Evolutionary conservation across 2,113 vertebrate species (phyloP).

Genomic region (Ctenomys sociabilis): DNA sequence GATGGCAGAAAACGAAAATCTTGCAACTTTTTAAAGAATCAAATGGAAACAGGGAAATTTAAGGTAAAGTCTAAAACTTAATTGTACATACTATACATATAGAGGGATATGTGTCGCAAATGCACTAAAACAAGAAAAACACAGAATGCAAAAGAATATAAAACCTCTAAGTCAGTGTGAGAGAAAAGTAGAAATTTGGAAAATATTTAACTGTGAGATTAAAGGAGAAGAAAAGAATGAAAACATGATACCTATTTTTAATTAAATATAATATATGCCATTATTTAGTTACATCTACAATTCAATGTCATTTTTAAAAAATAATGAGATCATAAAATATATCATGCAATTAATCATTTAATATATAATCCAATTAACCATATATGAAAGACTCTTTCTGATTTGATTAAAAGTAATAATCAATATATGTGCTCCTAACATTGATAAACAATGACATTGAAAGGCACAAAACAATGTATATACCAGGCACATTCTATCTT

Average conservation of each 20-base stretch:
- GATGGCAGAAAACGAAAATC: too few relatives aligned
- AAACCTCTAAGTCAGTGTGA: slow-evolving; percentile 27
- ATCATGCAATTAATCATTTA: neutral
- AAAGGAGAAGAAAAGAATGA: neutral
- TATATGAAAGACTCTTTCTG: neutral
- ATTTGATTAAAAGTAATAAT: slow-evolving; percentile 34
- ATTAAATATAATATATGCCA: neutral
- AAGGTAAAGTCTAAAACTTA: slow-evolving; percentile 33
- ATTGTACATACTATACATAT: neutral
- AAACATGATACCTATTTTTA: neutral
- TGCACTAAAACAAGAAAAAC: neutral
- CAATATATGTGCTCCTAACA: neutral
- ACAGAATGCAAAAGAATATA: neutral
- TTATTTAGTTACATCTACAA: neutral
- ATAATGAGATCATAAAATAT: neutral
- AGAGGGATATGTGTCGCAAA: neutral
- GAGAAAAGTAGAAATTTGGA: neutral
- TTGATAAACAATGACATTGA: neutral
- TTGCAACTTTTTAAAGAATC: neutral
- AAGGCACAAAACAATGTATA: neutral
- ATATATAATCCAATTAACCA: neutral
- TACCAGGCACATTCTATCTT: neutral
- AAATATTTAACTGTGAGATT: neutral
- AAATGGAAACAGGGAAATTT: slow-evolving; percentile 39
- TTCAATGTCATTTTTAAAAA: neutral